Base-by-base conservation (phyloP, 1,140 invertebrate species). In the Anastatus disparis region DNA sequence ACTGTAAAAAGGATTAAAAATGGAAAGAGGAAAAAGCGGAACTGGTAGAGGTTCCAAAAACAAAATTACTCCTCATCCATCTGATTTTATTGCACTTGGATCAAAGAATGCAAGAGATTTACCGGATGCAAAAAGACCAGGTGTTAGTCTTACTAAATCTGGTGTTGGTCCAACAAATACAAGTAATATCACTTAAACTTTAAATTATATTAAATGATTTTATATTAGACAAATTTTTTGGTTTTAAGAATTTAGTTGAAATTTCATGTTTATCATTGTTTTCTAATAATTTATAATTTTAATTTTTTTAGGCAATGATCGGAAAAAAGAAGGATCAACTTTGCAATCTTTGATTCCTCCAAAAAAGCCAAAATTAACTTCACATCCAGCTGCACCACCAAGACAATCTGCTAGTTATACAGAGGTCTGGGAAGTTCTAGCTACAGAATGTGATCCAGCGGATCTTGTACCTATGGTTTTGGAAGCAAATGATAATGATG, bases 41-140 rank as follows among this genome's bases (percentile, higher is more conserved):
- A 79, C 82, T 70, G 84, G 86, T 20, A 83, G 89, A 70, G 89
- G 89, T 29, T 85, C 86, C 1, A 91, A 91, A 75, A 85, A 83
- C 66, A 91, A 91, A 86, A 88, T 89, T 44, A 87, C 88, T 59
- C 89, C 89, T 59, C 89, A 89, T 81, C 87, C 89, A 22, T 82
- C 88, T 8, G 89, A 90, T 82, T 81, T 90, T 17, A 90, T 89
- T 80, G 88, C 88, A 15, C 78, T 91, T 7, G 90, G 90, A 42
- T 83, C 89, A 0, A 91, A 91, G 82, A 82, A 81, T 63, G 77
- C 84, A 1, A 79, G 86, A 26, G 83, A 89, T 73, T 82, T 81
- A 58, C 74, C 80, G 2, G 89, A 90, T 72, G 74, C 82, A n/a
- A 90, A 90, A 79, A 82, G 88, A 70, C 77, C 84, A 38, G 84